Evolutionary conservation across 1,140 invertebrate genomes (phyloP), one percentile per base, ranked within the genome.

Genomic region (Asobara japonica): DNA sequence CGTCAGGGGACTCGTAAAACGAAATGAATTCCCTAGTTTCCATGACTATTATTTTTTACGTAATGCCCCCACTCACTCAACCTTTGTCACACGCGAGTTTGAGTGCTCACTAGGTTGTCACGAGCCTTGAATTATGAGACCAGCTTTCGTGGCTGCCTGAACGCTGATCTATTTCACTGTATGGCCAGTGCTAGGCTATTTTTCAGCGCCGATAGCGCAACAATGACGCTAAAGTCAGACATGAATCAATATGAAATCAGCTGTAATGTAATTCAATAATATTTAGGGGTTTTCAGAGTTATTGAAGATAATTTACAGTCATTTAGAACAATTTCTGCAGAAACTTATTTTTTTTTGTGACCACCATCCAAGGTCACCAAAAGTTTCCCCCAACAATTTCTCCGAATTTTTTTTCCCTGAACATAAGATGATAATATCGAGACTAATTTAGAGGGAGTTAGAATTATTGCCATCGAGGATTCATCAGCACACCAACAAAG

Each of bases 91-190:
- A 25, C 31, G 29, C 8, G 29, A 71, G 33, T 71, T 71, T 71
- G 38, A 38, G 18, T 38, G 56, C 56, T 38, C 36, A 33, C 29
- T 64, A 60, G 29, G 22, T n/a, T 18, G 20, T 31, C 36, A 38
- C 10, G 36, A 4, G 36, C 27, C 20, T 64, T 70, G 69, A 71
- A 64, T 71, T 71, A 71, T 71, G 33, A 16, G 51, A n/a, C 22
- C 10, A 38, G 27, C 29, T 64, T 62, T 48, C 27, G 60, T 30
- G 69, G 69, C 45, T 64, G 22, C 60, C 60, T 64, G 48, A 64
- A 64, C 69, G 31, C 33, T 18, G 48, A 65, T 71, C 29, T 71
- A 64, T 64, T 71, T 11, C 27, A 31, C 16, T 62, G 27, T 56
- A 20, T 11, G 30, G n/a, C 36, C 6, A 30, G 0, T 29, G 16